Evolutionary conservation across 1,140 invertebrate genomes (phyloP).

Genomic region (Pachyrhynchus sulphureomaculatus): DNA sequence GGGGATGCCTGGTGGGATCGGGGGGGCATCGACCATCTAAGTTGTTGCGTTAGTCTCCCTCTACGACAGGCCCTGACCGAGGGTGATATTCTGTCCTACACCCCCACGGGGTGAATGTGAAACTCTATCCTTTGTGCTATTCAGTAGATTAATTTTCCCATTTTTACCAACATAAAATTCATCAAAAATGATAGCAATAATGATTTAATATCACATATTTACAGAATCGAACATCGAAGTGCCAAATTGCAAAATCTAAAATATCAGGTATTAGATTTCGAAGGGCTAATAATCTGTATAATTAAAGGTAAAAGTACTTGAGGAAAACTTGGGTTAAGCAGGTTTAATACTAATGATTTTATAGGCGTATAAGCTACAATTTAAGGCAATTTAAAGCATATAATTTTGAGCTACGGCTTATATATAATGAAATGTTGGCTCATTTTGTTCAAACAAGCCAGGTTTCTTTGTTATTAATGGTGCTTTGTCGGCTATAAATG

Average conservation of each 20-base stretch:
- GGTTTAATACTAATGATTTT: conserved; percentile 26
- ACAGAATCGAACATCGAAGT: no score
- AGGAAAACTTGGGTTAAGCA: conserved; percentile 17
- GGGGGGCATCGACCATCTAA: no score
- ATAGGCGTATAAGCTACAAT: conserved; percentile 18
- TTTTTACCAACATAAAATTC: no score
- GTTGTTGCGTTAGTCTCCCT: no score
- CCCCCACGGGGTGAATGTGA: no score
- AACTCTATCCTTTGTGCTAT: no score
- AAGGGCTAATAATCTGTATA: neutral
- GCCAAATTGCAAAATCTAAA: neutral
- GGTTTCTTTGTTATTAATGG: conserved; percentile 36
- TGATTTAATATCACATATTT: no score
- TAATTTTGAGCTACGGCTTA: conserved; percentile 30
- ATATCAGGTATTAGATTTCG: conserved; percentile 8
- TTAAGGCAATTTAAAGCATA: conserved; percentile 30
- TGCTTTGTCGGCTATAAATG: conserved; percentile 35
- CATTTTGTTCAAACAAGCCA: conserved; percentile 33
- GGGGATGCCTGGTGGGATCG: no score
- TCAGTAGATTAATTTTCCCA: no score
- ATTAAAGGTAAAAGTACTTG: neutral
- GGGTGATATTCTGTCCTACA: no score
- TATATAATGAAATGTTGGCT: conserved; percentile 35
- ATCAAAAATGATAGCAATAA: no score
- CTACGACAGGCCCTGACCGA: no score